Evolutionary conservation across 2,888 invertebrate species (phyloP).

Genomic region (Pristionchus entomophagus): DNA sequence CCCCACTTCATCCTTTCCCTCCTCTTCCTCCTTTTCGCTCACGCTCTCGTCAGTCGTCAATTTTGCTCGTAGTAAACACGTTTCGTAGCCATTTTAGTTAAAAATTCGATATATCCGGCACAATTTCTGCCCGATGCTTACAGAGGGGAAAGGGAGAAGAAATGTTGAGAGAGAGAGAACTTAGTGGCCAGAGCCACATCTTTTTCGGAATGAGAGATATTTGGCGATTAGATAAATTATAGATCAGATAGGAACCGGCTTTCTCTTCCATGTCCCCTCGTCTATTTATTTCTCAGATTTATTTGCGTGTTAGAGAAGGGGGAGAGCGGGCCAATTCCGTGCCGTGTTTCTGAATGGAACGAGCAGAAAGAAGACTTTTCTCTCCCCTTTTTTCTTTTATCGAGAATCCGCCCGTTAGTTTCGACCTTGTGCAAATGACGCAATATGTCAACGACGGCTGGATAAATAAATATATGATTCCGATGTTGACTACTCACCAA

Average conservation of each 20-base stretch:
- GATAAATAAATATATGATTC: slow-evolving; percentile 2
- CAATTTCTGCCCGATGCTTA: neutral
- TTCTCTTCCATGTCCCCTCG: neutral
- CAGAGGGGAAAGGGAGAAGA: neutral
- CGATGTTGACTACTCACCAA: slow-evolving; percentile 8
- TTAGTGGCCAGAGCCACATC: slow-evolving; percentile 9
- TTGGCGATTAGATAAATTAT: neutral
- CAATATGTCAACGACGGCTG: neutral
- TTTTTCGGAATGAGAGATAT: too few relatives aligned
- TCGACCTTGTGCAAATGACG: neutral
- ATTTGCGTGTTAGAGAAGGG: slow-evolving; percentile 35
- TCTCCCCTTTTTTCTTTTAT: neutral
- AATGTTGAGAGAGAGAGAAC: neutral
- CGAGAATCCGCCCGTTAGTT: neutral
- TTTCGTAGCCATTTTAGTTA: slow-evolving; percentile 35
- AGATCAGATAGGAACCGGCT: neutral
- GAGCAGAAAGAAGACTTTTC: neutral
- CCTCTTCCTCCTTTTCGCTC: slow-evolving; percentile 16
- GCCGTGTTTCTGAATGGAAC: slow-evolving; percentile 43
- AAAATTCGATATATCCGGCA: slow-evolving; percentile 34
- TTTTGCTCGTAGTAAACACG: slow-evolving; percentile 41
- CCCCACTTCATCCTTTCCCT: neutral
- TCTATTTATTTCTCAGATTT: slow-evolving; percentile 43
- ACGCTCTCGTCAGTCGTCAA: slow-evolving; percentile 21
- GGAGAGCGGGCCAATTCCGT: slow-evolving; percentile 34